These are phyloP conservation scores for Varanus komodoensis DNA, from an alignment of 2,113 vertebrate genomes.

Conservation along the genomic window DNA sequence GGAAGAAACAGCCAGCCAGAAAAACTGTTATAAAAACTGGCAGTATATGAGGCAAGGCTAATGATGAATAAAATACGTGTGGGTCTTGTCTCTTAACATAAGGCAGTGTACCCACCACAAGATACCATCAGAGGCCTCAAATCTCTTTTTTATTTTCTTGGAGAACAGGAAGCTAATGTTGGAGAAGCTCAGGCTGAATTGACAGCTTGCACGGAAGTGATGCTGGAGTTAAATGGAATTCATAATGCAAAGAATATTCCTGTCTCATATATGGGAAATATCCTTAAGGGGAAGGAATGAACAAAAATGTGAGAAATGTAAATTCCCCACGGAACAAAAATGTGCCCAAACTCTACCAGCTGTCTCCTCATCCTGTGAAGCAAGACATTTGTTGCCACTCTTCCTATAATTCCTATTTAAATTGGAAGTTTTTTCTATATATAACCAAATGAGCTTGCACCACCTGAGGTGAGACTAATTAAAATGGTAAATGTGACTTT, in stretches of 20 bases:
- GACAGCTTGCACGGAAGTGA: not conserved
- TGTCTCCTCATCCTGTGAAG: constrained; percentile 19
- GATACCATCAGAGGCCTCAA: not conserved
- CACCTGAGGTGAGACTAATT: constrained; percentile 39
- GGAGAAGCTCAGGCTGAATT: not conserved
- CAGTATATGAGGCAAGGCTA: not conserved
- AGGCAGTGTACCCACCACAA: not conserved
- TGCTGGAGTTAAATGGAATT: constrained; percentile 4
- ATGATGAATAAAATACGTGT: not conserved
- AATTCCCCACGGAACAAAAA: constrained; percentile 2
- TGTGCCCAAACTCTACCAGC: constrained; percentile 17
- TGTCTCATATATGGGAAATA: constrained; percentile 14
- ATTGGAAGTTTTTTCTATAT: not conserved
- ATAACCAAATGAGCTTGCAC: constrained; percentile 17
- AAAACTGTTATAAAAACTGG: not conserved
- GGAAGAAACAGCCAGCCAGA: not conserved
- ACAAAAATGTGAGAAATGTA: not conserved
- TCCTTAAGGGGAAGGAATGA: constrained; percentile 5
- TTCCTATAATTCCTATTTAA: constrained; percentile 18
- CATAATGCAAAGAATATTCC: not conserved
- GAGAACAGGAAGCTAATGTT: not conserved
- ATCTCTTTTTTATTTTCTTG: not conserved
- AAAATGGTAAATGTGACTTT: constrained; percentile 43
- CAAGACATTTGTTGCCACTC: constrained; percentile 4
- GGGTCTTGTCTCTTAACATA: not conserved